Evolutionary conservation across 2,113 vertebrate genomes (phyloP).

Genomic region (Bos taurus): DNA sequence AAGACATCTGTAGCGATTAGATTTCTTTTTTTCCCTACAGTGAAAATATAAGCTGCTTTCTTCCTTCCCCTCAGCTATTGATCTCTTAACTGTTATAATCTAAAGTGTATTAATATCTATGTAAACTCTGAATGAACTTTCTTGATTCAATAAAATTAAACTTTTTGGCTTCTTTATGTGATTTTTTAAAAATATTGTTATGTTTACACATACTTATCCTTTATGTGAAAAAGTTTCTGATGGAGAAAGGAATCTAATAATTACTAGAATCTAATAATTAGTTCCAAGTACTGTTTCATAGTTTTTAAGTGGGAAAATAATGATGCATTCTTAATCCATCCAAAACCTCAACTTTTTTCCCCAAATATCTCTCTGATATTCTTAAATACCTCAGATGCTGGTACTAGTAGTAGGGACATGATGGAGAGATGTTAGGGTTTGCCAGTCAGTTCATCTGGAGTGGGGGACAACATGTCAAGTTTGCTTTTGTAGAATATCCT

Average conservation of each 20-base stretch:
- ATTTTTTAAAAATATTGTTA: constrained; percentile 35
- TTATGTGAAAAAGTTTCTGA: background rate
- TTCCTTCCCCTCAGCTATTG: constrained; percentile 37
- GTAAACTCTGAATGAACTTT: constrained; percentile 58
- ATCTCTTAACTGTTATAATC: constrained; percentile 60
- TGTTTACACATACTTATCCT: background rate
- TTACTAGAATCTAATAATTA: background rate
- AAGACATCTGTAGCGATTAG: constrained; percentile 44
- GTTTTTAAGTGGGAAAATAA: background rate
- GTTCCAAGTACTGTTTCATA: background rate
- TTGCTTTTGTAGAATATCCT: background rate
- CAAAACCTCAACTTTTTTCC: background rate
- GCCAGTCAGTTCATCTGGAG: background rate
- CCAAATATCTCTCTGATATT: background rate
- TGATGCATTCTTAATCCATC: background rate
- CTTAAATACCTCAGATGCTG: background rate
- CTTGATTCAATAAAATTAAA: constrained; percentile 67
- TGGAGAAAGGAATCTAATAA: background rate
- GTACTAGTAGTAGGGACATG: background rate
- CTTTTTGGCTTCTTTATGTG: constrained; percentile 62
- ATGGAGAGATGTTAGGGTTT: background rate
- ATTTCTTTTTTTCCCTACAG: constrained; percentile 63
- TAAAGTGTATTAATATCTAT: constrained; percentile 55
- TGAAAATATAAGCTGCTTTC: constrained; percentile 58
- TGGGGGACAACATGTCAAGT: background rate